Evolutionary conservation across 2,113 vertebrate species (phyloP).

Genomic region (Noctilio leporinus): DNA sequence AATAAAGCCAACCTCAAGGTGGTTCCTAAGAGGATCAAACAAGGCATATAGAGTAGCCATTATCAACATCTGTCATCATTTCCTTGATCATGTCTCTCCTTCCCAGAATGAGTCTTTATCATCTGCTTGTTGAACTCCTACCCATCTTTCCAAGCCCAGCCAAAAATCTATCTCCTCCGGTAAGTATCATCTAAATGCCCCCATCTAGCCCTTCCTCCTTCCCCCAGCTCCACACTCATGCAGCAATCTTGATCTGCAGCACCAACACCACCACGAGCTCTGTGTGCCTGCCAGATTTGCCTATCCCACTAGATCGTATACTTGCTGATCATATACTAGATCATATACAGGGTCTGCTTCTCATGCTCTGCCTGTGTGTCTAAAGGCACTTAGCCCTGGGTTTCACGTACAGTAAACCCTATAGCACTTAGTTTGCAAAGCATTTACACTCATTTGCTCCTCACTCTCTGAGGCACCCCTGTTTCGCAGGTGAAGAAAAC

Average conservation of each 20-base stretch:
- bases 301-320: neutral
- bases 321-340: too few relatives aligned
- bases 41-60: neutral
- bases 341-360: neutral
- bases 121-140: neutral
- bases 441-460: neutral
- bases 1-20: neutral
- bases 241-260: neutral
- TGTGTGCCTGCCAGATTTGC: neutral
- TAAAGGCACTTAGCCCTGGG: neutral
- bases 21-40: neutral
- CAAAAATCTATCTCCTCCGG: neutral
- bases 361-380: neutral
- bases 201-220: neutral
- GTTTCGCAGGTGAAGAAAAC: neutral
- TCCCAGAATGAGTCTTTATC: neutral
- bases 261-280: neutral
- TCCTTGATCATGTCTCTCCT: neutral
- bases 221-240: rapidly evolving
- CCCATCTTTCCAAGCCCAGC: neutral
- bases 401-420: neutral
- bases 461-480: neutral
- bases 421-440: neutral
- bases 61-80: neutral
- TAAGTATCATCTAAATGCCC: neutral